Evolutionary conservation across 2,888 invertebrate species (phyloP), one percentile per base, ranked within the genome.

Genomic region (Lamproptera curius): DNA sequence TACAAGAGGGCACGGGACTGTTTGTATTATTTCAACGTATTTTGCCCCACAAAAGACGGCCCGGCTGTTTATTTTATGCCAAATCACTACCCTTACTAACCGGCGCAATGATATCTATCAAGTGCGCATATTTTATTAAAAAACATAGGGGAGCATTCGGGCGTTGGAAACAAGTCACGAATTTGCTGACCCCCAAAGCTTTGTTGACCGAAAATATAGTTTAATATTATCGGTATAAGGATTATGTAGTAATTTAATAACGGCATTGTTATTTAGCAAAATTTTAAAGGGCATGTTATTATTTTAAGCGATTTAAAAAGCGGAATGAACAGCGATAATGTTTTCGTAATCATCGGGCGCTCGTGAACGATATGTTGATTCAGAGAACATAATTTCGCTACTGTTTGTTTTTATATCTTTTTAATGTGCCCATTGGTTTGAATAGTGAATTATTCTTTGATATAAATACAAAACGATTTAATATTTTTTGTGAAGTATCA

Each of bases 11-110:
- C 77, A 67, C 59, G 48, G 61, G 52, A 42, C 66, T 84, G 86
- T 84, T 85, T 83, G 78, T 85, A 72, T 86, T 86, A 80, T 83
- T 85, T 67, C 75, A 75, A 62, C 71, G 80, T 72, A 80, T 78
- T 85, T 82, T 75, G 70, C 67, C 66, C 57, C 61, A 83, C 76
- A 82, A 83, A 76, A 76, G 81, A 70, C 76, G 63, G 63, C 63
- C 60, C 72, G 64, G 65, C 73, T 86, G 85, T 86, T 87, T 83
- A 83, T 73, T 79, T 82, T 83, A 64, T 73, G 85, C 83, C 75
- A 83, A 86, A 84, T 86, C 87, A 86, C 82, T 79, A 71, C 80
- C 76, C 80, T 61, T 54, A 59, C 57, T 53, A 42, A 52, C 42
- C 42, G 37, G 46, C 59, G 67, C 76, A 80, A 67, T 85, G 85